Base-by-base conservation (phyloP, 2,888 invertebrate genomes). In the Papilio protenor region DNA sequence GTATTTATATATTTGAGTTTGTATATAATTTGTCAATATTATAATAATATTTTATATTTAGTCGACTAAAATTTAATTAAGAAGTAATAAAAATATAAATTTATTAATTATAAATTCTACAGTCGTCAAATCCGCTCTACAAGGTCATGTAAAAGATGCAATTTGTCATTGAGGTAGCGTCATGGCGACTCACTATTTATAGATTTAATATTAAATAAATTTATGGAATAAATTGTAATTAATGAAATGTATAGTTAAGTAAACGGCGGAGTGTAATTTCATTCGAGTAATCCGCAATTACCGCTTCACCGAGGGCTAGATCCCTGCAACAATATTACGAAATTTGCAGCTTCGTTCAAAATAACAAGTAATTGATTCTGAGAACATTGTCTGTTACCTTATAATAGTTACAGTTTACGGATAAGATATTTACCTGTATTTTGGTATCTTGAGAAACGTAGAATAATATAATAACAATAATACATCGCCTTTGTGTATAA, bases 1-100 rank as follows among this genome's bases (percentile, higher is more conserved):
- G n/a, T 12, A 49, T 61, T 23, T 74, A 74, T 70, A 33, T 45
- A 47, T 45, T 57, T 88, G 84, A 77, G 81, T 69, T 80, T 84
- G 79, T 81, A 80, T 75, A 82, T 76, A 73, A 61, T 79, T 79
- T 75, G 27, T 61, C 47, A 74, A 74, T 74, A 49, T n/a, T 49
- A 33, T 2, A 64, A 74, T 45, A 8, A 23, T 45, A 73, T 59
- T 59, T 75, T 82, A 80, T 80, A 81, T 12, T 80, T 77, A 57
- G 72, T 23, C 45, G 73, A 77, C 80, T 77, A 80, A 70, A 78
- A 78, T 79, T 73, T 61, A 76, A 73, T 73, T 78, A 79, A 72
- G 47, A 72, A 74, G 49, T 72, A 49, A 76, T 77, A 74, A 75
- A 79, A 74, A 74, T 61, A 61, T 61, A 47, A 66, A 74, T 73